These are phyloP conservation scores for Plagodis dolabraria DNA, from an alignment of 2,888 invertebrate genomes.

Conservation along the genomic window DNA sequence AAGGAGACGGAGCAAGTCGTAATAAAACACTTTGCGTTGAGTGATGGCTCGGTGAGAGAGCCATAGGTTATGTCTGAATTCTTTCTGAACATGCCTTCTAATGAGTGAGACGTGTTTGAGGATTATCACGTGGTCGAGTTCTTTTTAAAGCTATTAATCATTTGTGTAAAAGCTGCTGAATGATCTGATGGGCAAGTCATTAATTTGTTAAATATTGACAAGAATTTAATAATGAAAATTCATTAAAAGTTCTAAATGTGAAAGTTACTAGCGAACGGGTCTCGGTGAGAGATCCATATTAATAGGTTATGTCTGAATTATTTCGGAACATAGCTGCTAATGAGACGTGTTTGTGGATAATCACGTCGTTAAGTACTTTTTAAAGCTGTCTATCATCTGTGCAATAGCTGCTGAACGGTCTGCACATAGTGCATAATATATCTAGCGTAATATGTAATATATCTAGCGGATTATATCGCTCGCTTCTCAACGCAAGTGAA, in stretches of 20 bases:
- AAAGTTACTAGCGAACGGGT: conserved; percentile 48
- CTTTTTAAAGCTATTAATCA: conserved; percentile 40
- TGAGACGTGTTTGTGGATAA: conserved; percentile 55
- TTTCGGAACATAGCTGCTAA: conserved; percentile 36
- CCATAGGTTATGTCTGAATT: conserved; percentile 25
- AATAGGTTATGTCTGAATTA: conserved; percentile 25
- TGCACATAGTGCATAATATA: too few species aligned
- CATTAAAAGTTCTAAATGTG: too few species aligned
- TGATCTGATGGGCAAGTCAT: neutral
- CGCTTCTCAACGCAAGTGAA: too few species aligned
- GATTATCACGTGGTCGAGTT: conserved; percentile 36
- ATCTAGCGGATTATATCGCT: too few species aligned
- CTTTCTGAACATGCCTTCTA: conserved; percentile 38
- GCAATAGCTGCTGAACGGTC: neutral
- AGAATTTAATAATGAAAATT: too few species aligned
- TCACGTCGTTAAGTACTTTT: too few species aligned
- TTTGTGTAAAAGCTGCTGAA: conserved; percentile 1
- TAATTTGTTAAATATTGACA: too few species aligned
- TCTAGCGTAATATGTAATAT: too few species aligned
- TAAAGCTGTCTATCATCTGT: conserved; percentile 40
- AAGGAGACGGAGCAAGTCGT: conserved; percentile 69
- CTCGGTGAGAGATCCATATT: conserved; percentile 29
- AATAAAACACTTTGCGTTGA: conserved; percentile 78
- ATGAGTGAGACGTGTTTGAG: conserved; percentile 63
- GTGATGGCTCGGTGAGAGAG: conserved; percentile 54